A percentile compares a stretch with the other conserved stretches of the same genome.
These are phyloP conservation scores for Drosophila ambigua DNA, from an alignment of 1,140 invertebrate species.

Conservation along the genomic window DNA sequence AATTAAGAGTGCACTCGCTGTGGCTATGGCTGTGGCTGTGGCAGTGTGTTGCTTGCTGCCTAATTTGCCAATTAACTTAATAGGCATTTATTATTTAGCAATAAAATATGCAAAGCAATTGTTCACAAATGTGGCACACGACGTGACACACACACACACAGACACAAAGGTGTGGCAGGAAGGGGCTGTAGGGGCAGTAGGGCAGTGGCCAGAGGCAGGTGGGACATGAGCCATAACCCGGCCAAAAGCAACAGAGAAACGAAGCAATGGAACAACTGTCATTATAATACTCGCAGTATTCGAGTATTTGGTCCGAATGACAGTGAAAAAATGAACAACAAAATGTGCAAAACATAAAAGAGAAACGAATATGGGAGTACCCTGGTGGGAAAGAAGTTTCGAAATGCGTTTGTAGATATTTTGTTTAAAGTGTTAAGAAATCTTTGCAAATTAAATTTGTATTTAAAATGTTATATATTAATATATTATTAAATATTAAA, in stretches of 20 bases:
- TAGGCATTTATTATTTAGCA: constrained; percentile 83
- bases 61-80: constrained; percentile 82
- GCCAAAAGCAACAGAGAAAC: constrained; percentile 58
- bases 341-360: neutral
- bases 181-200: neutral
- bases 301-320: neutral
- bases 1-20: constrained; percentile 48
- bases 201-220: neutral
- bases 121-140: constrained; percentile 73
- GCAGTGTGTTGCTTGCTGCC: constrained; percentile 63
- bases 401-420: neutral
- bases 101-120: constrained; percentile 82
- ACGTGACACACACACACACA: constrained; percentile 24
- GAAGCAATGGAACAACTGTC: constrained; percentile 50
- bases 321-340: neutral
- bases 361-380: no score
- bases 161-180: neutral
- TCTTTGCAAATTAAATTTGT: no score
- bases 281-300: constrained; percentile 68
- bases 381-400: no score
- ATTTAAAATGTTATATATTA: no score
- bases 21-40: constrained; percentile 19
- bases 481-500: no score
- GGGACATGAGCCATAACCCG: constrained; percentile 47
- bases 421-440: no score